Conservation (phyloP, 2,888 invertebrate species). For the Polia nebulosa region DNA sequence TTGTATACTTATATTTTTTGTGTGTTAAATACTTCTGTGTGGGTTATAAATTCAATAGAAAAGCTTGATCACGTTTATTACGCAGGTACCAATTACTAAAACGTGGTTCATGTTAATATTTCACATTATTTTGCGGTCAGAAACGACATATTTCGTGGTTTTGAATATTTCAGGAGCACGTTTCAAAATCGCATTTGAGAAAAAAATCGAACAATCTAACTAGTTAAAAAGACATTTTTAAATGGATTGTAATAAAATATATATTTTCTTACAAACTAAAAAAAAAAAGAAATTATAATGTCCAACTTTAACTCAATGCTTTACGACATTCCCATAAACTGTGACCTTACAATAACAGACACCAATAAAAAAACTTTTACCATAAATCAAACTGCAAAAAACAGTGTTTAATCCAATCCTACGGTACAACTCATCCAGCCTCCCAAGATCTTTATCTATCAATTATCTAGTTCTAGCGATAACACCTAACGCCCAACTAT, state of each 20-base stretch:
- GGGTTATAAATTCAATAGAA: neutral
- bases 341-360: constrained; percentile 1
- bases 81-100: constrained; percentile 4
- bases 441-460: constrained; percentile 76
- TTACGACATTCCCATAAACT: constrained; percentile 2
- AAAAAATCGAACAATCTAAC: neutral
- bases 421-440: constrained; percentile 62
- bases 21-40: neutral
- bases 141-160: constrained; percentile 11
- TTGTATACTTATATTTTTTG: neutral
- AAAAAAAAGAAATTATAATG: no score
- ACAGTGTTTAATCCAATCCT: constrained; percentile 26
- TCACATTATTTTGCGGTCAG: constrained; percentile 28
- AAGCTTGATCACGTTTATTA: neutral
- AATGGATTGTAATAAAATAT: neutral
- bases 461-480: constrained; percentile 74
- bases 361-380: constrained; percentile 5
- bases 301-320: neutral
- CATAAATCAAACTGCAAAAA: constrained; percentile 38
- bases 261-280: neutral
- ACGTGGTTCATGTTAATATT: neutral
- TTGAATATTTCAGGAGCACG: constrained; percentile 15
- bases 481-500: constrained; percentile 40
- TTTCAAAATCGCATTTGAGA: constrained; percentile 17
- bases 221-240: neutral